Evolutionary conservation across 1,140 invertebrate species (phyloP).

Genomic region (Zaprionus africanus): DNA sequence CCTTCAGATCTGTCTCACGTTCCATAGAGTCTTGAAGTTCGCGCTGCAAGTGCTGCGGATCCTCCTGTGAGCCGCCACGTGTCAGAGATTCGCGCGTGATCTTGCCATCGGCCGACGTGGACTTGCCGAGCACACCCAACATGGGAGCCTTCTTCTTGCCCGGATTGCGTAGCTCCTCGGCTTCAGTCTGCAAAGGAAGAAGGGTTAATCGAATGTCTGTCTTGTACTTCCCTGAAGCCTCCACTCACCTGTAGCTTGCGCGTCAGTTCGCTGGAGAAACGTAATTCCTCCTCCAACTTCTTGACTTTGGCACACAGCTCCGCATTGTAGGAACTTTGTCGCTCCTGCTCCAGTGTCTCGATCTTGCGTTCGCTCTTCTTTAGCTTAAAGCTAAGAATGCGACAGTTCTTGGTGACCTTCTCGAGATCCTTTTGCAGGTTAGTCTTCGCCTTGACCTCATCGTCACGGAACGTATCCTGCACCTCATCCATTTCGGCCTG

Average conservation of each 20-base stretch:
- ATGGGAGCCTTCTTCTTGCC: constrained; percentile 87
- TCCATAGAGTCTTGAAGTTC: constrained; percentile 96
- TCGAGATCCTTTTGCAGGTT: constrained; percentile 96
- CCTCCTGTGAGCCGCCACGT: constrained; percentile 90
- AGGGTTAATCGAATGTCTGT: background rate
- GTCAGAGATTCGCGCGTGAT: constrained; percentile 89
- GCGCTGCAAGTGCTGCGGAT: constrained; percentile 91
- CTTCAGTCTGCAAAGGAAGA: constrained; percentile 74
- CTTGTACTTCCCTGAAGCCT: background rate
- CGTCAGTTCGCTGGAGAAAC: constrained; percentile 91
- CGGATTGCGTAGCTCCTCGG: constrained; percentile 86
- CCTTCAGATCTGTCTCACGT: constrained; percentile 95
- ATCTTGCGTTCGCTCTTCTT: constrained; percentile 96
- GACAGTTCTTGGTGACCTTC: constrained; percentile 98
- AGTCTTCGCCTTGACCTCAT: constrained; percentile 99
- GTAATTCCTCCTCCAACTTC: constrained; percentile 93
- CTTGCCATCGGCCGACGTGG: constrained; percentile 87
- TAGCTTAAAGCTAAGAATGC: constrained; percentile 99
- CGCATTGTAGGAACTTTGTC: constrained; percentile 87
- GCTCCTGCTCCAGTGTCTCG: constrained; percentile 95
- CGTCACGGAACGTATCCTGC: constrained; percentile 98
- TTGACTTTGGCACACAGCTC: constrained; percentile 88
- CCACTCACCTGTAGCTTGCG: constrained; percentile 85
- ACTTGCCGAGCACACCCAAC: constrained; percentile 86
- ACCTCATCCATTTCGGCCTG: constrained; percentile 99